Percentiles rank a stretch among this genome's conserved stretches.
Evolutionary conservation across 2,888 invertebrate genomes (phyloP).

Genomic region (Andrena camellia): DNA sequence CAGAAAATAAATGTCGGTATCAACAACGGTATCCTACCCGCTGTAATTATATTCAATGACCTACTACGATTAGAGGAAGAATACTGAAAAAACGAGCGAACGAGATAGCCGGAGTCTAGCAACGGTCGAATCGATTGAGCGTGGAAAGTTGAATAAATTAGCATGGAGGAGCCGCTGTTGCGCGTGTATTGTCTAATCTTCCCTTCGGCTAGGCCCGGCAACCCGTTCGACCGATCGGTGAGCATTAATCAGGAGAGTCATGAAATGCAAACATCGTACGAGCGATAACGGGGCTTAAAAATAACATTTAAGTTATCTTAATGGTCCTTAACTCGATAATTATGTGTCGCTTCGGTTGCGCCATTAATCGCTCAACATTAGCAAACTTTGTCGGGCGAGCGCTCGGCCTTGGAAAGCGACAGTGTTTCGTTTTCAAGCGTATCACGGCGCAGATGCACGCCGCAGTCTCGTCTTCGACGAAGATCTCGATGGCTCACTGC

Average conservation of each 20-base stretch:
- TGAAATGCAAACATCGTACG: neutral
- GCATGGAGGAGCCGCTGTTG: neutral
- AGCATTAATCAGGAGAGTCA: conserved; percentile 1
- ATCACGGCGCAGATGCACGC: conserved; percentile 10
- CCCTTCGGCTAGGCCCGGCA: neutral
- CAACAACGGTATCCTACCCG: conserved; percentile 20
- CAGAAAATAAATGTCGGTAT: conserved; percentile 6
- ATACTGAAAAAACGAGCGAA: neutral
- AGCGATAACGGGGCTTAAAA: conserved; percentile 22
- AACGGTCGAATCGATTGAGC: neutral
- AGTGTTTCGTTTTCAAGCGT: conserved; percentile 20
- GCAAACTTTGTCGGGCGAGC: conserved; percentile 5
- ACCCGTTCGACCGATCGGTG: neutral
- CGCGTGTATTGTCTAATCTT: neutral
- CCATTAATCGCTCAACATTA: conserved; percentile 21
- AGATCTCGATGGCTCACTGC: conserved; percentile 20
- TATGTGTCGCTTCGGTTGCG: neutral
- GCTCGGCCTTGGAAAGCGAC: conserved; percentile 1
- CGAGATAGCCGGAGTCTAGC: neutral
- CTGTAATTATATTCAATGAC: conserved; percentile 40
- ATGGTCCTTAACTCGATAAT: conserved; percentile 21
- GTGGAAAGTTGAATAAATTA: neutral
- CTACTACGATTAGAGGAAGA: conserved; percentile 27
- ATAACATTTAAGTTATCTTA: conserved; percentile 21
- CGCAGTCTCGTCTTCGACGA: neutral